Conservation (phyloP, 1,140 invertebrate species). For the Odontomachus brunneus region DNA sequence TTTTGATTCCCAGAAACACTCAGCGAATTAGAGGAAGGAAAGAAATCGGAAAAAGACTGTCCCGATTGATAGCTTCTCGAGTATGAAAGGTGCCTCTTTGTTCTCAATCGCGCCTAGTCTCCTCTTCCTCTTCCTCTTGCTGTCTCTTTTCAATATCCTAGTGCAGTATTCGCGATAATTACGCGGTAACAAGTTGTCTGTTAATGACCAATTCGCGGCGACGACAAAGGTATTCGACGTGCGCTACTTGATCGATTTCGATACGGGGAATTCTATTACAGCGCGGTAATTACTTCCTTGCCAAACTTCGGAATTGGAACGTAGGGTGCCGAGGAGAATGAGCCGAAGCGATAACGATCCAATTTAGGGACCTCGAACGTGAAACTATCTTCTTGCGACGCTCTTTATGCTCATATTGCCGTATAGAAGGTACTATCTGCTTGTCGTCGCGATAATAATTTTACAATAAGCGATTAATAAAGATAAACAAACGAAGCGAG, state of each 20-base stretch:
- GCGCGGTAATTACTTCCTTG: slow-evolving; percentile 20
- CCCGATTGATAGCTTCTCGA: not conserved
- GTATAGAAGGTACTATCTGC: not conserved
- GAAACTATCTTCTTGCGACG: not conserved
- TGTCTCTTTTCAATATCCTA: not conserved
- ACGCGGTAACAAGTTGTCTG: not conserved
- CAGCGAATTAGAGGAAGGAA: too few relatives aligned
- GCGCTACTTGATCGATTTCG: slow-evolving; percentile 22
- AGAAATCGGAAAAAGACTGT: too few relatives aligned
- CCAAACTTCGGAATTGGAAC: slow-evolving; percentile 6
- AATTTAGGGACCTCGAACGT: not conserved
- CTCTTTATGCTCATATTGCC: not conserved
- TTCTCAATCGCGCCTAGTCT: not conserved
- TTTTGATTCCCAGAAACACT: too few relatives aligned
- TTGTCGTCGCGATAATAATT: not conserved
- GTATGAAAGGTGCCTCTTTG: not conserved
- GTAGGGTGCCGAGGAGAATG: not conserved
- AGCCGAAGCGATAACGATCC: slow-evolving; percentile 12
- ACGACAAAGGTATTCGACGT: slow-evolving; percentile 8
- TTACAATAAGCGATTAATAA: not conserved
- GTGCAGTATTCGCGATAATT: slow-evolving; percentile 12
- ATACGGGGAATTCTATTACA: slow-evolving; percentile 21
- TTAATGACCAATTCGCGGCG: slow-evolving; percentile 14
- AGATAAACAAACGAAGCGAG: not conserved
- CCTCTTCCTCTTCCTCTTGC: not conserved